Base-by-base conservation (phyloP, 2,888 invertebrate genomes). In the Lasius fuliginosus region DNA sequence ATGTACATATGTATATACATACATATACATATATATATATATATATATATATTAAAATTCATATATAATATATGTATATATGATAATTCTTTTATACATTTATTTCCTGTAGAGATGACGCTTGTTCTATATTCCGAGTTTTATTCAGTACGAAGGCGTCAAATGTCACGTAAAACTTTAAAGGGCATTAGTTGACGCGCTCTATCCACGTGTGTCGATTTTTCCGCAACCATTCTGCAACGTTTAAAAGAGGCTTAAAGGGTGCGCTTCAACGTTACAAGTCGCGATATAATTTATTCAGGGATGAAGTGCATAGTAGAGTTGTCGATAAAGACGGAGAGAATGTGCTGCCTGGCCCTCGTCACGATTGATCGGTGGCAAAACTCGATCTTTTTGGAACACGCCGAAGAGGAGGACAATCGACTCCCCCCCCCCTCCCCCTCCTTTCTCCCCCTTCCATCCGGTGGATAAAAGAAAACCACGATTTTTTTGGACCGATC, bases 291-390 rank as follows among this genome's bases (percentile, higher is more conserved):
- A 81, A 81, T 81, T 81, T 71, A 81, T 81, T 69, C 79, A 33
- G n/a, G 18, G 46, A 46, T 49, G 71, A 81, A 79, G 27, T 69
- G 79, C 69, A 69, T 60, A 68, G 65, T 36, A 68, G 53, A 75
- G 60, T 60, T 60, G 40, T 83, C 77, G 83, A 77, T 75, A 58
- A 75, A 82, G 75, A 76, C 36, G 53, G 30, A 46, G 74, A 30
- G 75, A 56, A 82, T 49, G 49, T 53, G 33, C 65, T 53, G 49
- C 68, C 46, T 49, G 60, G 71, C 71, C 71, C 58, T 53, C 60
- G 62, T 64, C 82, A 73, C 77, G 75, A 87, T 86, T 79, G 86
- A 83, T 87, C 71, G 77, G 83, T 77, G 65, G 86, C 85, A 82
- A 85, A 87, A 84, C 68, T 86, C 83, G 81, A 85, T 75, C 56